A percentile compares a stretch with the other conserved stretches of the same genome.
Evolutionary conservation across 2,888 invertebrate genomes (phyloP).

Genomic region (Cinara cedri): DNA sequence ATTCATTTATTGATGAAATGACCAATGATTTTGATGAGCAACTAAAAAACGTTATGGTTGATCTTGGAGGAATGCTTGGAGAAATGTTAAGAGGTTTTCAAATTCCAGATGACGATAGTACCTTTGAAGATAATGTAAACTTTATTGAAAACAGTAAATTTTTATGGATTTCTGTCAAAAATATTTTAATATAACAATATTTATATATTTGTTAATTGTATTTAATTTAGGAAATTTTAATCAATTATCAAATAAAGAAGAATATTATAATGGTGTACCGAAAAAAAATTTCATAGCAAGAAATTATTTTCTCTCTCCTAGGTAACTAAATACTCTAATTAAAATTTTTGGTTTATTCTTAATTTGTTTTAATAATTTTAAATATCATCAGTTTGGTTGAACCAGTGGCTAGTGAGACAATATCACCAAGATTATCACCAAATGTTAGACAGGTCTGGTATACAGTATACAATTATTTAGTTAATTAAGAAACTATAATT

Average conservation of each 20-base stretch:
- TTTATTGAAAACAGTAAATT: not conserved
- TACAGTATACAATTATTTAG: too few species aligned
- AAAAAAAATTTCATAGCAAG: conserved; percentile 21
- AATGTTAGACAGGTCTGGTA: not conserved
- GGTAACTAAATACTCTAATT: not conserved
- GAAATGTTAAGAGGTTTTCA: conserved; percentile 1
- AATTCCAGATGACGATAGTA: not conserved
- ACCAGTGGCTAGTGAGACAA: not conserved
- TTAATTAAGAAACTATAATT: too few species aligned
- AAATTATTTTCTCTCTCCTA: conserved; percentile 31
- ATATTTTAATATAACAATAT: not conserved
- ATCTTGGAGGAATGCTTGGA: conserved; percentile 5
- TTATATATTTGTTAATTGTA: not conserved
- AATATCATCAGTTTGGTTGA: not conserved
- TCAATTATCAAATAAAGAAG: not conserved
- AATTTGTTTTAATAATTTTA: not conserved
- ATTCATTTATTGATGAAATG: not conserved
- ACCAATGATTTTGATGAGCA: not conserved
- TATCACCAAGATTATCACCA: not conserved
- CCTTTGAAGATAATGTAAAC: not conserved
- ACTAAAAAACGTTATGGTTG: not conserved
- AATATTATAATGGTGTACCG: conserved; percentile 12
- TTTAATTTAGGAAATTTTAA: not conserved
- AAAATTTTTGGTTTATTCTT: not conserved
- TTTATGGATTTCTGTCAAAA: not conserved